Evolutionary conservation across 2,888 invertebrate genomes (phyloP).

Genomic region (Luperina testacea): DNA sequence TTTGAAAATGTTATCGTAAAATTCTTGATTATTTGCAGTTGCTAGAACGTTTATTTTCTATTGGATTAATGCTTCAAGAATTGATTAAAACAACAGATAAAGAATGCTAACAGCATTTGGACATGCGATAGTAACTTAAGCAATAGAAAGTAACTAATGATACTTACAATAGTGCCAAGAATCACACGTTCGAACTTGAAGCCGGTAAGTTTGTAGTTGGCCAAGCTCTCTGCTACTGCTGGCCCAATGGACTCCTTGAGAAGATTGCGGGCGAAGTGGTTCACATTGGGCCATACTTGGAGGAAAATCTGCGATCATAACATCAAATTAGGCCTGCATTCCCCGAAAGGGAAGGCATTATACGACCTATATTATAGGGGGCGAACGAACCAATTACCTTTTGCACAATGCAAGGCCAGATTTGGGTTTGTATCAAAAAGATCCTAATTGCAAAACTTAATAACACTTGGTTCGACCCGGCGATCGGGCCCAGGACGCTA

Average conservation of each 20-base stretch:
- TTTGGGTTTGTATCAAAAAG: background rate
- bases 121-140: conserved; percentile 22
- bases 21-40: conserved; percentile 22
- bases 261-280: conserved; percentile 95
- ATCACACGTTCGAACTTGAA: conserved; percentile 98
- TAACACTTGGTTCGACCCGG: background rate
- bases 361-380: background rate
- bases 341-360: background rate
- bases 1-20: conserved; percentile 2
- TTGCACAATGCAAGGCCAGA: background rate
- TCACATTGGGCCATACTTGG: conserved; percentile 99
- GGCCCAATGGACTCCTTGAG: conserved; percentile 97
- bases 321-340: background rate
- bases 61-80: conserved; percentile 4
- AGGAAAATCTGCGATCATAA: conserved; percentile 91
- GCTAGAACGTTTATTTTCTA: background rate
- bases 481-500: background rate
- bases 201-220: conserved; percentile 96
- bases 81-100: background rate
- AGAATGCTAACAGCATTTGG: background rate
- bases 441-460: background rate
- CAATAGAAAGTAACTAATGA: background rate
- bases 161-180: conserved; percentile 97
- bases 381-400: background rate
- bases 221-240: conserved; percentile 94